A percentile compares a stretch with the other conserved stretches of the same genome.
Evolutionary conservation across 2,888 invertebrate species (phyloP).

Genomic region (Troilus luridus): DNA sequence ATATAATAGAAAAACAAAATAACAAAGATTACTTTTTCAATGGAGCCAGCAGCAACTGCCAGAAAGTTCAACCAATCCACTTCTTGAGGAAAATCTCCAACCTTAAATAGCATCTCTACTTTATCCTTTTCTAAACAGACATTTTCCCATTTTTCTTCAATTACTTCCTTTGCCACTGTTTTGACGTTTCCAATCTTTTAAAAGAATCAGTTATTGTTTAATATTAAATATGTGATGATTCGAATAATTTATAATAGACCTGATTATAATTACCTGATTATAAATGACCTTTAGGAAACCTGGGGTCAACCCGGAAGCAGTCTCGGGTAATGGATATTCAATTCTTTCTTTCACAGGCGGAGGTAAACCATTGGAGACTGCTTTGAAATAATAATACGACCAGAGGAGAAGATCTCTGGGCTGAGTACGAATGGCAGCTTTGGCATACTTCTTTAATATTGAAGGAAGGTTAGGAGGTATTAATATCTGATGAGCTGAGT

Average conservation of each 20-base stretch:
- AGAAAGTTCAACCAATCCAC: conserved; percentile 83
- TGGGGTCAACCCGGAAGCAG: conserved; percentile 82
- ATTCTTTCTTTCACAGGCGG: conserved; percentile 86
- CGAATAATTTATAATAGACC: conserved; percentile 61
- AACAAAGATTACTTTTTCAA: conserved; percentile 74
- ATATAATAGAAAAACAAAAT: background rate
- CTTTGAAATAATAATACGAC: conserved; percentile 87
- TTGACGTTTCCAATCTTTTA: conserved; percentile 67
- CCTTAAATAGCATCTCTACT: conserved; percentile 78
- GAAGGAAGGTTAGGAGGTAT: conserved; percentile 88
- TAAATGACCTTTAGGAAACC: conserved; percentile 85
- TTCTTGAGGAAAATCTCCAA: conserved; percentile 77
- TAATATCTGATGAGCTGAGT: conserved; percentile 85
- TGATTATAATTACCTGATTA: conserved; percentile 82
- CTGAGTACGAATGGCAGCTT: conserved; percentile 92
- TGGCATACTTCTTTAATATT: conserved; percentile 88
- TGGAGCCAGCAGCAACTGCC: conserved; percentile 79
- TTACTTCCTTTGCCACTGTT: conserved; percentile 69
- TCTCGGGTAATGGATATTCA: conserved; percentile 80
- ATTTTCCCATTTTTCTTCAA: conserved; percentile 69
- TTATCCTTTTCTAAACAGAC: conserved; percentile 77
- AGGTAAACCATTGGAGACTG: conserved; percentile 81
- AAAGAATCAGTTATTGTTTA: conserved; percentile 21
- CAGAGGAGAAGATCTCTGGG: conserved; percentile 87
- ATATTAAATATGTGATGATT: background rate